phyloP scores from a whole-genome alignment of 2,888 invertebrate species.

The Gandaritis pyraliata region DNA sequence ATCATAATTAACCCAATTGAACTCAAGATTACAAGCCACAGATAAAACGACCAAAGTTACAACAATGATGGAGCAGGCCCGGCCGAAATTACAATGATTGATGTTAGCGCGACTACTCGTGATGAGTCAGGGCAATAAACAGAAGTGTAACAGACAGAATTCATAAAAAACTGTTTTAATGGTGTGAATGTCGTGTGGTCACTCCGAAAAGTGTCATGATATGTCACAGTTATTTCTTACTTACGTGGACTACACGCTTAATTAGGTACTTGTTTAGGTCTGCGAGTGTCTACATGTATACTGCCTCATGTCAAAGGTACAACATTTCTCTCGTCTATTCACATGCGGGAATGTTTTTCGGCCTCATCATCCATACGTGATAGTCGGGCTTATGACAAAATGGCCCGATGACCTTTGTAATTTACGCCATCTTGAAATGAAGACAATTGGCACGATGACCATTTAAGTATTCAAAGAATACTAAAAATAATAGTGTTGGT shows the following conservation, averaged over 20 bases:
- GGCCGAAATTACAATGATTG: conserved; percentile 40
- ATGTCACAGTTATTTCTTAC: conserved; percentile 44
- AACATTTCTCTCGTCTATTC: conserved; percentile 63
- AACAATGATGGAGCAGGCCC: conserved; percentile 36
- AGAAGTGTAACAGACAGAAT: conserved; percentile 37
- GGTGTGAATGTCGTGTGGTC: conserved; percentile 60
- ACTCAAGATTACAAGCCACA: conserved; percentile 23
- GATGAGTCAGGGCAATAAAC: conserved; percentile 61
- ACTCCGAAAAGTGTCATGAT: conserved; percentile 47
- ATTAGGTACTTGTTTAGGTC: conserved; percentile 58
- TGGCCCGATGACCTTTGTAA: conserved; percentile 31
- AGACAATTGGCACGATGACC: conserved; percentile 19
- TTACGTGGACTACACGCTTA: conserved; percentile 61
- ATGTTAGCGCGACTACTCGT: conserved; percentile 44
- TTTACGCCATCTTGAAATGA: conserved; percentile 12
- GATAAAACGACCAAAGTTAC: conserved; percentile 22
- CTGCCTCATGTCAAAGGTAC: conserved; percentile 68
- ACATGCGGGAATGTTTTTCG: conserved; percentile 25
- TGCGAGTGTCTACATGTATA: conserved; percentile 48
- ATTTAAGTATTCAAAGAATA: conserved; percentile 22
- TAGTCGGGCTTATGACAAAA: conserved; percentile 15
- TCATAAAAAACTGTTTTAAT: conserved; percentile 62
- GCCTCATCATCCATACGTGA: conserved; percentile 37
- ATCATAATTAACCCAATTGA: conserved; percentile 32
- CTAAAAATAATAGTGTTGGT: conserved; percentile 12